Conservation (phyloP, 2,797 vertebrate genomes). For the Craterocephalus amniculus region DNA sequence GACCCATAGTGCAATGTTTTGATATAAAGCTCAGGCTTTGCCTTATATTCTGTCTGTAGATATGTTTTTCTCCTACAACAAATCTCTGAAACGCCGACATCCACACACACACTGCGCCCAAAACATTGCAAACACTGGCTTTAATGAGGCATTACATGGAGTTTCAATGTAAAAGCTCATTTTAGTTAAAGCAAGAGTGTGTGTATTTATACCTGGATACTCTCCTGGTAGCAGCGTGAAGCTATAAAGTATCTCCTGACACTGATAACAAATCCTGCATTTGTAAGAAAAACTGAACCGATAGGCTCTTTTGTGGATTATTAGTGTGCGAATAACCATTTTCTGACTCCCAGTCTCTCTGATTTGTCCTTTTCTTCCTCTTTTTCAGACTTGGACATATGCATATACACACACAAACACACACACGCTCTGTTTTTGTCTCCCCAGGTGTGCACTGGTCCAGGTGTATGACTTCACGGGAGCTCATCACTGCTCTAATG, state of each 20-base stretch:
- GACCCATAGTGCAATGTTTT: conserved; percentile 24
- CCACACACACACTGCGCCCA: conserved; percentile 23
- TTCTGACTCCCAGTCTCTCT: conserved; percentile 34
- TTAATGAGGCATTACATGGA: conserved; percentile 47
- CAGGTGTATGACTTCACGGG: conserved; percentile 82
- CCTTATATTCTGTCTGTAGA: conserved; percentile 47
- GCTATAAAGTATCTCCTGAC: conserved; percentile 34
- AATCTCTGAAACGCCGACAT: conserved; percentile 59
- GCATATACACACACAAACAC: conserved; percentile 14
- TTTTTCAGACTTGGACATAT: conserved; percentile 26
- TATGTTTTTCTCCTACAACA: conserved; percentile 34
- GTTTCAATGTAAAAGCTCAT: conserved; percentile 38
- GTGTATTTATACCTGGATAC: conserved; percentile 27
- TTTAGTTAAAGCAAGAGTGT: conserved; percentile 46
- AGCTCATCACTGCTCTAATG: conserved; percentile 85
- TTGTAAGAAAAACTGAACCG: no score
- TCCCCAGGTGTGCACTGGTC: conserved; percentile 79
- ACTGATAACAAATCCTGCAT: no score
- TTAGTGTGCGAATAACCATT: conserved; percentile 15
- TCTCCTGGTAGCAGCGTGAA: conserved; percentile 43
- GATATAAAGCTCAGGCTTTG: conserved; percentile 36
- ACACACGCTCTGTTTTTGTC: conserved; percentile 61
- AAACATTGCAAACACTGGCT: conserved; percentile 34
- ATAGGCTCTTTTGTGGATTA: no score
- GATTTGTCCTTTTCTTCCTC: conserved; percentile 35